Evolutionary conservation across 1,140 invertebrate genomes (phyloP).

Genomic region (Colletes latitarsis): DNA sequence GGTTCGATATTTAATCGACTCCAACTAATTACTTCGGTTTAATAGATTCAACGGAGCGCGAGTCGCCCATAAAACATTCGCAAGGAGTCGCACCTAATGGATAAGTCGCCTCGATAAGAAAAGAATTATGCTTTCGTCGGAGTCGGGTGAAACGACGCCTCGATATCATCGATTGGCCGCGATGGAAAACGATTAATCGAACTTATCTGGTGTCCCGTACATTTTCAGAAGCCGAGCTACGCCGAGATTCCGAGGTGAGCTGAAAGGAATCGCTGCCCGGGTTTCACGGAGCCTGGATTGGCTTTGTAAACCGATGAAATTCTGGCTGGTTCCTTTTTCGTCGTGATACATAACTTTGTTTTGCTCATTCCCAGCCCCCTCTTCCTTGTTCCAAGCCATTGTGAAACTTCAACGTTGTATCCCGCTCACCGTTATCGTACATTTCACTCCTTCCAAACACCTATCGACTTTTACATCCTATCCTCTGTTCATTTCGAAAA

Average conservation of each 20-base stretch:
- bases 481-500: too few relatives aligned
- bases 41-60: constrained; percentile 1
- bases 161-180: constrained; percentile 17
- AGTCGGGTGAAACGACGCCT: background rate
- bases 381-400: background rate
- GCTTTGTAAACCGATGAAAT: constrained; percentile 33
- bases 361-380: background rate
- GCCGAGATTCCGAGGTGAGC: constrained; percentile 73
- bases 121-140: constrained; percentile 14
- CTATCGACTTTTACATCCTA: background rate
- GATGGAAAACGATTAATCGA: constrained; percentile 36
- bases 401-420: background rate
- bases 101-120: background rate
- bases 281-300: constrained; percentile 1
- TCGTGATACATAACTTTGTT: constrained; percentile 29
- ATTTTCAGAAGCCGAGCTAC: constrained; percentile 70
- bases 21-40: constrained; percentile 6
- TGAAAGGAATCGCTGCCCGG: constrained; percentile 21
- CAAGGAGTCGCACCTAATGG: background rate
- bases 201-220: constrained; percentile 50
- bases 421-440: background rate
- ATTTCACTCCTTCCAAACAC: background rate
- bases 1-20: constrained; percentile 4
- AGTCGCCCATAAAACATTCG: constrained; percentile 7
- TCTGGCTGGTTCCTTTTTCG: constrained; percentile 17